phyloP scores from a whole-genome alignment of 2,888 invertebrate genomes.

The Clusia tigrina region DNA sequence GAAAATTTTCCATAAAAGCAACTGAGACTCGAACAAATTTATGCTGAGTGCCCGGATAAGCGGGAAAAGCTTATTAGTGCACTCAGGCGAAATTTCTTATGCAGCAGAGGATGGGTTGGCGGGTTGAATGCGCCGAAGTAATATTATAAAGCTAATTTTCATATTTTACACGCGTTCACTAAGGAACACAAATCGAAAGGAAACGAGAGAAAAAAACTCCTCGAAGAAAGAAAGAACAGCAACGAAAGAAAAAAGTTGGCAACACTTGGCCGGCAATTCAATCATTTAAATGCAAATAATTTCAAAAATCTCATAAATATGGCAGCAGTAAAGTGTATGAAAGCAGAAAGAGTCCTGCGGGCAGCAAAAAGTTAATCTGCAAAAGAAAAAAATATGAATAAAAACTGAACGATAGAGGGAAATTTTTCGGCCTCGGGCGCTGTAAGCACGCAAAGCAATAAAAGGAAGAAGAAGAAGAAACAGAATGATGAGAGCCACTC shows the following conservation, averaged over 20 bases:
- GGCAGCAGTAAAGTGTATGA: neutral
- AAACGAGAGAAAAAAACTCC: neutral
- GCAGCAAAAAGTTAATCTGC: slow-evolving; percentile 4
- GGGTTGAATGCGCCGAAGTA: slow-evolving; percentile 13
- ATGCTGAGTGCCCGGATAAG: slow-evolving; percentile 23
- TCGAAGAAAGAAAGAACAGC: neutral
- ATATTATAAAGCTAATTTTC: slow-evolving; percentile 54
- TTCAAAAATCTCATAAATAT: slow-evolving; percentile 40
- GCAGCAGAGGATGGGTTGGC: neutral
- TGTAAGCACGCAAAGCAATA: slow-evolving; percentile 57
- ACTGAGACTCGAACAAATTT: neutral
- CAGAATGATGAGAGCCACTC: no score
- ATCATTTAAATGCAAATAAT: slow-evolving; percentile 51
- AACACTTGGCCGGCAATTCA: slow-evolving; percentile 42
- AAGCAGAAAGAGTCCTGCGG: neutral
- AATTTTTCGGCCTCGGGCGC: slow-evolving; percentile 48
- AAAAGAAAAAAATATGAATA: slow-evolving; percentile 10
- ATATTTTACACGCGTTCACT: slow-evolving; percentile 53
- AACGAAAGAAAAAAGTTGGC: neutral
- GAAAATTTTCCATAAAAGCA: slow-evolving; percentile 1
- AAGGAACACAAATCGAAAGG: neutral
- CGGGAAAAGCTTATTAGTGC: slow-evolving; percentile 55
- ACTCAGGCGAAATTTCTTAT: slow-evolving; percentile 52
- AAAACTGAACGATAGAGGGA: neutral
- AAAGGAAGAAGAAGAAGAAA: slow-evolving; percentile 17